Conservation (phyloP, 2,797 vertebrate species). For the Kryptolebias ocellatus region DNA sequence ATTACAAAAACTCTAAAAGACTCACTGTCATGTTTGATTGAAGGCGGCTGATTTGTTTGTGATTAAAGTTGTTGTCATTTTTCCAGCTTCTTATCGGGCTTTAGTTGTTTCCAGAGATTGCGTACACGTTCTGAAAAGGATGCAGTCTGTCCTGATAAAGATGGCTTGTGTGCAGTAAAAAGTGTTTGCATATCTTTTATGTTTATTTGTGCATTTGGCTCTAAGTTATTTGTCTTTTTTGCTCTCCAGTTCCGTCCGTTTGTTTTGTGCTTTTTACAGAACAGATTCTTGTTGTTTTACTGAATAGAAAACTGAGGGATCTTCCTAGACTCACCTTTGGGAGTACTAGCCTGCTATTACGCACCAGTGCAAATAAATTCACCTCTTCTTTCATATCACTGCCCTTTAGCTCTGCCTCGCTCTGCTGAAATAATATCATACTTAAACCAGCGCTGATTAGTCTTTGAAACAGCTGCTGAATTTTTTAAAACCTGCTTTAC, state of each 20-base stretch:
- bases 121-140: too few species aligned
- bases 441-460: constrained; percentile 74
- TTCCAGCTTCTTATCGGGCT: too few species aligned
- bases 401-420: constrained; percentile 66
- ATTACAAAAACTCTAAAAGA: too few species aligned
- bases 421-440: constrained; percentile 75
- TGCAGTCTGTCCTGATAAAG: too few species aligned
- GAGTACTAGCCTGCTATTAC: constrained; percentile 54
- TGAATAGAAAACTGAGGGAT: constrained; percentile 35
- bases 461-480: constrained; percentile 72
- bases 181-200: too few species aligned
- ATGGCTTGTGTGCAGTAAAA: too few species aligned
- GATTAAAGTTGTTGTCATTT: too few species aligned
- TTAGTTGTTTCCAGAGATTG: too few species aligned
- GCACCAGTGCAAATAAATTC: constrained; percentile 72
- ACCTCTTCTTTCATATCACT: constrained; percentile 64
- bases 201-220: too few species aligned
- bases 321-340: constrained; percentile 46
- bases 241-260: constrained; percentile 20
- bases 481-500: constrained; percentile 76
- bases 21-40: too few species aligned
- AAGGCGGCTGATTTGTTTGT: too few species aligned
- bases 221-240: constrained; percentile 44
- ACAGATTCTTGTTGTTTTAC: constrained; percentile 44
- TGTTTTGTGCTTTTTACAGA: constrained; percentile 36